Base-by-base conservation (phyloP, 2,113 vertebrate genomes). In the Octodon degus region DNA sequence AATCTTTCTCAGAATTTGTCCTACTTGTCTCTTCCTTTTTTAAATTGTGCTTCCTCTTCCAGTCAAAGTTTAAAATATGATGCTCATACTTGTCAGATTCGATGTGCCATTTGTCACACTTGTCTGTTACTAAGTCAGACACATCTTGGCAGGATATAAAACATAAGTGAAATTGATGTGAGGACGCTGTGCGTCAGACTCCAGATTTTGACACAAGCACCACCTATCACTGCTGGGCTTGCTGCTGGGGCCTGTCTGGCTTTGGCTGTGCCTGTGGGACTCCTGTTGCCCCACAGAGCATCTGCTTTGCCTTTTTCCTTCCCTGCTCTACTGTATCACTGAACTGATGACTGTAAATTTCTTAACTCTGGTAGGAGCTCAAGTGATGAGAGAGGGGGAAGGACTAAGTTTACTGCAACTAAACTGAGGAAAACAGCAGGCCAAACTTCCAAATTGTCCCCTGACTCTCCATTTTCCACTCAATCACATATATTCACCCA, bases 21-120 rank as follows among this genome's bases (percentile, higher is more conserved):
- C 8, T 93, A 70, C 85, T 88, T 95, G 14, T 94, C n/a, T 74
- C n/a, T n/a, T 87, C 30, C 2, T 62, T 62, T 14, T 96, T 91
- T 55, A 96, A 77, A 47, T 53, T 40, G 14, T 43, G 22, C 91
- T 96, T 94, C 22, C 13, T 87, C 34, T 91, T 85, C 9, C 25
- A 96, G 53, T 96, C 25, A 81, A 84, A 96, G 85, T 3, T 40
- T 89, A 90, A 96, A 86, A 89, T 86, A 91, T 58, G 0, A 82
- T 85, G 81, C 87, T 86, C 87, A 79, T 85, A 92, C 12, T 58
- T 58, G 55, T 58, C 55, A 58, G 19, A 58, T 58, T 58, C 16
- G 16, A 19, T 58, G 55, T 58, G 87, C 55, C 14, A 93, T 95
- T 94, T 87, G 80, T 94, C 85, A 85, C 76, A 77, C 22, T 47